Conservation (phyloP, 2,888 invertebrate genomes). For the Meliscaeva auricollis region DNA sequence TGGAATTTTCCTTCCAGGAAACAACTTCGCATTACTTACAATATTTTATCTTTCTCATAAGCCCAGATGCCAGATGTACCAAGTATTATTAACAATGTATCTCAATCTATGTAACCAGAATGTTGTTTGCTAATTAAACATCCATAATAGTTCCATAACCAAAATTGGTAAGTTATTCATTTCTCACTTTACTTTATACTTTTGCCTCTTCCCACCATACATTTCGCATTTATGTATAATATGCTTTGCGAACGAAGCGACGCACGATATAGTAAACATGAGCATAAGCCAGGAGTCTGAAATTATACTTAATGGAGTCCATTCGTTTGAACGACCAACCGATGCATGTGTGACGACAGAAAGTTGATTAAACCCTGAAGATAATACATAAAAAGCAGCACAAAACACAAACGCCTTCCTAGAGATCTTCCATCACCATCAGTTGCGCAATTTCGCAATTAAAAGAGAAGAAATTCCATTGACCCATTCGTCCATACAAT, state of each 20-base stretch:
- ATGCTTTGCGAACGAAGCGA: neutral
- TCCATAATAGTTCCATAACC: slow-evolving; percentile 56
- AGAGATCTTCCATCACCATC: slow-evolving; percentile 39
- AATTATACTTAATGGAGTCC: neutral
- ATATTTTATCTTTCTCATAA: neutral
- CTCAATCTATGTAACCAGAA: slow-evolving; percentile 18
- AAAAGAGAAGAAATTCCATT: slow-evolving; percentile 57
- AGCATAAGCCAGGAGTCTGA: neutral
- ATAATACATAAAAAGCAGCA: slow-evolving; percentile 5
- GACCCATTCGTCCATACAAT: slow-evolving; percentile 48
- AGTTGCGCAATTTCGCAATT: slow-evolving; percentile 56
- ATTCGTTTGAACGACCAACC: too few species aligned
- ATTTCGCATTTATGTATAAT: neutral
- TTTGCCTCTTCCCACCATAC: neutral
- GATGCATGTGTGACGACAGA: neutral
- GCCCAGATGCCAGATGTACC: too few species aligned
- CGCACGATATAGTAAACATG: neutral
- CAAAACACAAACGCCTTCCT: slow-evolving; percentile 16
- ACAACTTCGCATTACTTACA: neutral
- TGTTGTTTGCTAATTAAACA: slow-evolving; percentile 55
- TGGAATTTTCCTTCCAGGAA: slow-evolving; percentile 27
- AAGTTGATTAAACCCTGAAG: slow-evolving; percentile 59
- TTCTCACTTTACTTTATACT: slow-evolving; percentile 24
- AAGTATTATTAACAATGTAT: slow-evolving; percentile 4
- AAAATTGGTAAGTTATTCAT: slow-evolving; percentile 65